A percentile compares a stretch with the other conserved stretches of the same genome.
Conservation (phyloP, 2,888 invertebrate genomes). For the Acleris laterana region DNA sequence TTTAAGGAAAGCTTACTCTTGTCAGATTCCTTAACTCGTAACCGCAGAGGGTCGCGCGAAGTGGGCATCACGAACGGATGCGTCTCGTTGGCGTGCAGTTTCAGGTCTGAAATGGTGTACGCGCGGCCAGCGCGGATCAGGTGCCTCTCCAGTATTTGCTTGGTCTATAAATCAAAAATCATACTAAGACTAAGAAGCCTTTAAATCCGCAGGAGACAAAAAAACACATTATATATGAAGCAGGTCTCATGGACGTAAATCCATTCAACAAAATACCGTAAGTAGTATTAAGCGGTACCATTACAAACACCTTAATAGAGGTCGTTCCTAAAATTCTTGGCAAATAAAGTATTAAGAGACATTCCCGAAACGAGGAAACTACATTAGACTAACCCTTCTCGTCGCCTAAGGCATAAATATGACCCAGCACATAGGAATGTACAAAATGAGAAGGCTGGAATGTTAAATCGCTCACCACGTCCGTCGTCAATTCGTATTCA, state of each 20-base stretch:
- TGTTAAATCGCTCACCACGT: conserved; percentile 34
- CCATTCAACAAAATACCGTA: no score
- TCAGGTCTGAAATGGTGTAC: conserved; percentile 92
- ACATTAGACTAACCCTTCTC: conserved; percentile 34
- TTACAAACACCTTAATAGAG: neutral
- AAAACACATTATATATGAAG: no score
- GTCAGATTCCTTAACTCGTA: conserved; percentile 90
- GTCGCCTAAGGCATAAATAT: conserved; percentile 33
- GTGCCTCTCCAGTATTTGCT: conserved; percentile 94
- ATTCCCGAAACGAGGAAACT: conserved; percentile 30
- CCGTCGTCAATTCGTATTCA: conserved; percentile 28
- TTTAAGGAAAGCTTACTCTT: conserved; percentile 80
- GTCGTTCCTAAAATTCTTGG: conserved; percentile 10
- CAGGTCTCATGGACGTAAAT: no score
- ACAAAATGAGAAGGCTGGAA: conserved; percentile 35
- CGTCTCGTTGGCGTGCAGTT: conserved; percentile 87
- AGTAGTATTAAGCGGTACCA: no score
- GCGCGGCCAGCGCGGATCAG: conserved; percentile 91
- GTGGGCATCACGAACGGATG: conserved; percentile 87
- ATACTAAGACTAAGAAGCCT: neutral
- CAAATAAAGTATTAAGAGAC: neutral
- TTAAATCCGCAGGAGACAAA: neutral
- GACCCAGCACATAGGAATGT: conserved; percentile 32
- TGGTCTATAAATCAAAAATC: conserved; percentile 83
- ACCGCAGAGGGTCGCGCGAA: conserved; percentile 88